Evolutionary conservation across 2,888 invertebrate species (phyloP).

Genomic region (Tortrix viridana): DNA sequence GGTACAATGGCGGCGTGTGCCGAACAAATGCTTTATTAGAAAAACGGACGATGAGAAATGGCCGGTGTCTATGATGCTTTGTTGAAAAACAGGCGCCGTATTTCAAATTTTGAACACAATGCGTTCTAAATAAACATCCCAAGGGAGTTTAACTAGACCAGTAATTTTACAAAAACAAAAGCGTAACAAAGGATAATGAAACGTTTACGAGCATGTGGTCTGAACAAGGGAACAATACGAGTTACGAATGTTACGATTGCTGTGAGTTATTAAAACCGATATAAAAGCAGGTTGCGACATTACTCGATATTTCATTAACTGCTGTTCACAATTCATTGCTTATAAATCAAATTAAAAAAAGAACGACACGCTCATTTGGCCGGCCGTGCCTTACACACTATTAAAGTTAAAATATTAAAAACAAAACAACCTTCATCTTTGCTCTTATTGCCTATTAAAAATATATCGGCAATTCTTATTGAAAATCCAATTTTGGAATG

Average conservation of each 20-base stretch:
- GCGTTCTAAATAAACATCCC: constrained; percentile 31
- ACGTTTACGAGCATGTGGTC: constrained; percentile 14
- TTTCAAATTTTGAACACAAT: constrained; percentile 38
- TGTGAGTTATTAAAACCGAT: constrained; percentile 47
- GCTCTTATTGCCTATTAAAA: constrained; percentile 73
- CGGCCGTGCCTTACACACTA: constrained; percentile 63
- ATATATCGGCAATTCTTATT: constrained; percentile 74
- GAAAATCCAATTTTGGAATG: constrained; percentile 72
- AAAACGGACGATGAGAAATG: constrained; percentile 72
- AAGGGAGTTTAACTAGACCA: constrained; percentile 15
- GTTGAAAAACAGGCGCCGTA: constrained; percentile 46
- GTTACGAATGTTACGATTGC: constrained; percentile 56
- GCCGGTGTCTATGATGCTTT: constrained; percentile 45
- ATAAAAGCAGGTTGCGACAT: constrained; percentile 60
- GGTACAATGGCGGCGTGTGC: constrained; percentile 67
- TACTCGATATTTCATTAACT: constrained; percentile 73
- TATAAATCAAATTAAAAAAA: constrained; percentile 74
- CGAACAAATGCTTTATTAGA: constrained; percentile 71
- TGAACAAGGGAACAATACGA: constrained; percentile 51
- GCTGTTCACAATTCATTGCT: constrained; percentile 70
- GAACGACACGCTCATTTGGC: constrained; percentile 68
- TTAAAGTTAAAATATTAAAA: constrained; percentile 52
- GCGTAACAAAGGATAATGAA: constrained; percentile 11
- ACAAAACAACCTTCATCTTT: constrained; percentile 51
- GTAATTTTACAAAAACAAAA: constrained; percentile 23